Evolutionary conservation across 2,797 vertebrate genomes (phyloP).

Genomic region (Dryobates pubescens): DNA sequence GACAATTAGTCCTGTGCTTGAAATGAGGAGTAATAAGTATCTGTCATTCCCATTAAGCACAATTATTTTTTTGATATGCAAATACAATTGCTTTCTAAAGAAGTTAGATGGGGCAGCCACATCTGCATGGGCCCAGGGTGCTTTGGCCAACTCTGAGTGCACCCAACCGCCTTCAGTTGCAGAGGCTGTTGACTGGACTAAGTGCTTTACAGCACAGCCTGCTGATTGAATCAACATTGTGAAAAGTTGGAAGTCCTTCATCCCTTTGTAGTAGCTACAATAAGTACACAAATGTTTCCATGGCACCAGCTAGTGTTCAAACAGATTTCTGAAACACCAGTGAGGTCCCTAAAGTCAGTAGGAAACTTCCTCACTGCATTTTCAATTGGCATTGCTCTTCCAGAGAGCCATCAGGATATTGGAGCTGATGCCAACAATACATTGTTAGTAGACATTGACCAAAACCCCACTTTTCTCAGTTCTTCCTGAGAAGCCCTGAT

Average conservation of each 20-base stretch:
- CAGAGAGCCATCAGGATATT: background rate
- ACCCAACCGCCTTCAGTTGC: background rate
- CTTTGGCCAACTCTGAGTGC: background rate
- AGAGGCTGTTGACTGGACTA: background rate
- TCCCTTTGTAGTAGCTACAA: background rate
- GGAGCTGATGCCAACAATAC: background rate
- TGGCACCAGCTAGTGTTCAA: background rate
- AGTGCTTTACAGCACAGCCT: background rate
- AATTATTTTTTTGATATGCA: slow-evolving; percentile 28
- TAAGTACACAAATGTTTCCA: background rate
- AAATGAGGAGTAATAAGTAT: slow-evolving; percentile 52
- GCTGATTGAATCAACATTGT: background rate
- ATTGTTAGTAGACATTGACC: background rate
- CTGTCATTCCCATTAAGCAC: slow-evolving; percentile 50
- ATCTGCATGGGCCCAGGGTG: background rate
- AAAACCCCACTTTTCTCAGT: background rate
- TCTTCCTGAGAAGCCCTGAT: background rate
- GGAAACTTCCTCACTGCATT: background rate
- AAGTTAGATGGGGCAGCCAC: background rate
- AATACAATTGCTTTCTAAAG: slow-evolving; percentile 3
- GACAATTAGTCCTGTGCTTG: slow-evolving; percentile 65
- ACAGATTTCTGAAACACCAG: background rate
- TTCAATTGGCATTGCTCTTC: background rate
- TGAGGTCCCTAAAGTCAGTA: background rate
- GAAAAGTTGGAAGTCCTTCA: background rate